phyloP scores from a whole-genome alignment of 2,888 invertebrate species.

The Parascotia fuliginaria region DNA sequence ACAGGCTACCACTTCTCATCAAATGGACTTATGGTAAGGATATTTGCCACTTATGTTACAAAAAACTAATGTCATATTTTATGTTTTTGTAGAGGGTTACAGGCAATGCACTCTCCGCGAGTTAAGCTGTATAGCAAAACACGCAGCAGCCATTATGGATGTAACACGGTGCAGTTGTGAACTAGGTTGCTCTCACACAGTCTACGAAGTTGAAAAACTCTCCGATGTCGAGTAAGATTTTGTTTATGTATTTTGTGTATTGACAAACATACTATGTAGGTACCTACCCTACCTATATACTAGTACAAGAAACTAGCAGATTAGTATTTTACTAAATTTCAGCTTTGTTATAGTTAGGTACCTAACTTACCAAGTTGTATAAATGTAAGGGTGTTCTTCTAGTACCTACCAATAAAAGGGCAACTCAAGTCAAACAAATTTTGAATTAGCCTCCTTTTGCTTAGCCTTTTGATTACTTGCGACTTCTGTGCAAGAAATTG shows the following conservation, averaged over 20 bases:
- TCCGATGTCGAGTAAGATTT: slow-evolving; percentile 85
- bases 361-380: neutral
- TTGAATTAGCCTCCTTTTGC: too few relatives aligned
- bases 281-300: too few relatives aligned
- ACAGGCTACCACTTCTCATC: too few relatives aligned
- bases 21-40: too few relatives aligned
- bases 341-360: neutral
- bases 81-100: slow-evolving; percentile 71
- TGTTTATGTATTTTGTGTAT: neutral
- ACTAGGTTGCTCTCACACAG: slow-evolving; percentile 90
- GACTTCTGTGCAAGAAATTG: too few relatives aligned
- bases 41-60: too few relatives aligned
- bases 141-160: slow-evolving; percentile 83
- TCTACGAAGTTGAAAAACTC: slow-evolving; percentile 91
- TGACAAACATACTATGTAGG: too few relatives aligned
- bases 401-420: too few relatives aligned
- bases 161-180: slow-evolving; percentile 89
- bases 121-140: slow-evolving; percentile 85
- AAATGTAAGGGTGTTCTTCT: too few relatives aligned
- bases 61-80: neutral
- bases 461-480: too few relatives aligned
- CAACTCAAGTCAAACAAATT: too few relatives aligned
- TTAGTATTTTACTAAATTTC: neutral
- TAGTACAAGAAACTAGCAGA: too few relatives aligned
- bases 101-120: slow-evolving; percentile 86